Conservation (phyloP, 2,888 invertebrate species). For the Onthophagus sagittarius region DNA sequence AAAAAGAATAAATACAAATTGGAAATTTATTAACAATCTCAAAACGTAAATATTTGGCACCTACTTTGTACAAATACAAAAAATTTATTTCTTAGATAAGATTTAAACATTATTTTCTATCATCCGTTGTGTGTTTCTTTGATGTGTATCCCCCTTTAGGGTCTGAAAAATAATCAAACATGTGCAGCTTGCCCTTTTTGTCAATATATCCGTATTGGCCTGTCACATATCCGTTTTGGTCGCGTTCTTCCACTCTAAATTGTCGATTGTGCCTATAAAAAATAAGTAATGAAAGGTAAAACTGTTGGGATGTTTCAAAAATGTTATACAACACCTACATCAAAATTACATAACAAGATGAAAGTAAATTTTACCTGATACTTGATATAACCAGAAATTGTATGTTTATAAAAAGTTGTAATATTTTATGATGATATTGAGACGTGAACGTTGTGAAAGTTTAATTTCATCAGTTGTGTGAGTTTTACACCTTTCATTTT, state of each 20-base stretch:
- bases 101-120: conserved; percentile 3
- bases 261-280: conserved; percentile 70
- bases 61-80: conserved; percentile 2
- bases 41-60: conserved; percentile 11
- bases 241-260: conserved; percentile 75
- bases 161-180: conserved; percentile 72
- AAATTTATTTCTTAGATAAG: neutral
- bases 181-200: conserved; percentile 68
- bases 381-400: neutral
- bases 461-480: neutral
- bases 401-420: neutral
- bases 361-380: neutral
- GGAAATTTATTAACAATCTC: neutral
- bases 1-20: conserved; percentile 8
- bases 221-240: conserved; percentile 69
- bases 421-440: neutral
- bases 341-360: neutral
- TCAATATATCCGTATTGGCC: conserved; percentile 81
- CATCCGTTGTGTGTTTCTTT: conserved; percentile 35
- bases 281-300: conserved; percentile 25
- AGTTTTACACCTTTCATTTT: neutral
- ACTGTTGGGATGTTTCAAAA: neutral
- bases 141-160: conserved; percentile 69
- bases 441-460: neutral
- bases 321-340: neutral